These are phyloP conservation scores for Galerucella nymphaeae DNA, from an alignment of 2,888 invertebrate species.

Conservation along the genomic window DNA sequence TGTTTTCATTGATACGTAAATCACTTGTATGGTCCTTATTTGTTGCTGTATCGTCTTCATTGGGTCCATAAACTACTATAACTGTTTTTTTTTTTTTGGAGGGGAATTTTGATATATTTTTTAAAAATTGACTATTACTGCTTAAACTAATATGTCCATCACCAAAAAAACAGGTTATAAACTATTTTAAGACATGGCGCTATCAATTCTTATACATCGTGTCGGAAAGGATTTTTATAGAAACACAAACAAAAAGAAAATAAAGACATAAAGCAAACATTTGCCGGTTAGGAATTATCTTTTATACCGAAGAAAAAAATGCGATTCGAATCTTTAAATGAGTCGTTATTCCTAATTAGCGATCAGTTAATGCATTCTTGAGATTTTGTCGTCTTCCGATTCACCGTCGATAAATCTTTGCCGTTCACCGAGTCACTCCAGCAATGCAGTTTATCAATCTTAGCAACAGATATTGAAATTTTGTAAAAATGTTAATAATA, in stretches of 20 bases:
- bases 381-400: conserved; percentile 32
- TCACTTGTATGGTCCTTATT: too few species aligned
- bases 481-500: conserved; percentile 33
- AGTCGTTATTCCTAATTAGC: conserved; percentile 40
- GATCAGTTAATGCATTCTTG: conserved; percentile 36
- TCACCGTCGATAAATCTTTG: conserved; percentile 33
- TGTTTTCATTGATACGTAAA: too few species aligned
- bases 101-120: too few species aligned
- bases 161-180: too few species aligned
- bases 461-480: conserved; percentile 27
- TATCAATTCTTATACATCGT: too few species aligned
- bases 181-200: too few species aligned
- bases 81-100: too few species aligned
- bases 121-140: too few species aligned
- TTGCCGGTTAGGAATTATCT: conserved; percentile 24
- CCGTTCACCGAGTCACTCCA: conserved; percentile 32
- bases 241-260: conserved; percentile 12
- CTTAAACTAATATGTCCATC: too few species aligned
- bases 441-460: conserved; percentile 40
- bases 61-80: too few species aligned
- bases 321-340: conserved; percentile 35
- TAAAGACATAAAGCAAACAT: conserved; percentile 28
- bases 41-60: too few species aligned
- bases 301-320: conserved; percentile 19
- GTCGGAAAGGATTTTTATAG: background rate